Percentiles rank a stretch among this genome's conserved stretches.
Conservation (phyloP, 53 echinoderm and acorn worm species). For the Henricia sp. region DNA sequence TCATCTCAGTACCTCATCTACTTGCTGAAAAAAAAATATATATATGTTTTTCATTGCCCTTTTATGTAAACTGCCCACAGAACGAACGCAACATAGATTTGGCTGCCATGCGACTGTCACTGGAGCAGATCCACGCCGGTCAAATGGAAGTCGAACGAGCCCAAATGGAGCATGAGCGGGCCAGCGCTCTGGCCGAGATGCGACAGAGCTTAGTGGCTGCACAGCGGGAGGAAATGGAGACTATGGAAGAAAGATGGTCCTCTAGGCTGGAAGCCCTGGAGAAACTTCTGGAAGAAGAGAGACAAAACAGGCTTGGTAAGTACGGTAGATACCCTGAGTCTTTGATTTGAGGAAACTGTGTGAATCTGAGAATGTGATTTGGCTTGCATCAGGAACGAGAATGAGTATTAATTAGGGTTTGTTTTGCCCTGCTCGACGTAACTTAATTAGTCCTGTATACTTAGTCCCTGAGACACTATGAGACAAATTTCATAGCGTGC, state of each 20-base stretch:
- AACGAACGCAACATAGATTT: slow-evolving; percentile 63
- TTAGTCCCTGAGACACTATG: too few species aligned
- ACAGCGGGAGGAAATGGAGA: slow-evolving; percentile 69
- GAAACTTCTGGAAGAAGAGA: slow-evolving; percentile 41
- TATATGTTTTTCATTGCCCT: neutral
- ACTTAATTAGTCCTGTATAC: too few species aligned
- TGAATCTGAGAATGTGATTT: too few species aligned
- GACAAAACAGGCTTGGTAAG: slow-evolving; percentile 15
- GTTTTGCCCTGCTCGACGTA: too few species aligned
- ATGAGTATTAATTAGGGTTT: too few species aligned
- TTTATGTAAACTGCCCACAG: neutral
- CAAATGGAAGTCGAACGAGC: slow-evolving; percentile 76
- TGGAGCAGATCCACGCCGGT: slow-evolving; percentile 77
- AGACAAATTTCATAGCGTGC: too few species aligned
- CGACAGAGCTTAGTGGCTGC: slow-evolving; percentile 62
- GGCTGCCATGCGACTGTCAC: slow-evolving; percentile 65
- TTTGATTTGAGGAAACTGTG: too few species aligned
- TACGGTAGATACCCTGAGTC: too few species aligned
- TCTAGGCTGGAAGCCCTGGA: slow-evolving; percentile 47
- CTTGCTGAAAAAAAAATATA: neutral
- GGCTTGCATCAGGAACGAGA: too few species aligned
- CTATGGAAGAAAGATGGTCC: slow-evolving; percentile 64
- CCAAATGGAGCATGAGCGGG: slow-evolving; percentile 59
- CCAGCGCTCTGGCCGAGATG: slow-evolving; percentile 72
- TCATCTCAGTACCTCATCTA: neutral